phyloP scores from a whole-genome alignment of 2,113 vertebrate species.

The Nesoenas mayeri region DNA sequence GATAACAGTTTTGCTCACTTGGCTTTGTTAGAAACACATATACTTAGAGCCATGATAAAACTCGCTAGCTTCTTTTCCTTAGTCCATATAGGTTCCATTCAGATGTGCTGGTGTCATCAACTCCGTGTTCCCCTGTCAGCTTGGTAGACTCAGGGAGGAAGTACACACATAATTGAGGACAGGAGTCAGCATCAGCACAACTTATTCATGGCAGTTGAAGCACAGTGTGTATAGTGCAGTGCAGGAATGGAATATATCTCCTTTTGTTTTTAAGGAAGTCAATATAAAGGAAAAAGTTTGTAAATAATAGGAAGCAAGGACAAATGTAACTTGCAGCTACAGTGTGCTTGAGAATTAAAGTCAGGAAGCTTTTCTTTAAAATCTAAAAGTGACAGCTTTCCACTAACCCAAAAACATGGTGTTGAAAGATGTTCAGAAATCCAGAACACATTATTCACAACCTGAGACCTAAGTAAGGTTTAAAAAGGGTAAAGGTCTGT shows the following conservation, averaged over 20 bases:
- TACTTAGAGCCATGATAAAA: not conserved
- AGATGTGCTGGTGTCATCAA: not conserved
- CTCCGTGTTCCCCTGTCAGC: not conserved
- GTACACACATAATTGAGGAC: not conserved
- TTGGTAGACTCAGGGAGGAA: not conserved
- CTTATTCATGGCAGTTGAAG: not conserved
- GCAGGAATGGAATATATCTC: not conserved
- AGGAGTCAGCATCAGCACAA: not conserved
- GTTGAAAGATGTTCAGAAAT: not conserved
- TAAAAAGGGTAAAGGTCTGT: not conserved
- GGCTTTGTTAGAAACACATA: not conserved
- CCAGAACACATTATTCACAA: not conserved
- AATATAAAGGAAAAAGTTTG: not conserved
- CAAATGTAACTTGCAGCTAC: fast-evolving
- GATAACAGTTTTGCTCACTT: not conserved
- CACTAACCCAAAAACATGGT: not conserved
- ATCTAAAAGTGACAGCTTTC: not conserved
- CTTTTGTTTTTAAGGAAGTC: not conserved
- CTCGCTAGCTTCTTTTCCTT: not conserved
- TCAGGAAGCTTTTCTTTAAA: not conserved
- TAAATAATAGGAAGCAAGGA: not conserved
- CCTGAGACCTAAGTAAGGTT: not conserved
- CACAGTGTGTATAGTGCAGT: not conserved
- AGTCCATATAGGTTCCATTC: not conserved
- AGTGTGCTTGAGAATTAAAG: not conserved